Percentiles rank a stretch among this genome's conserved stretches.
Evolutionary conservation across 2,113 vertebrate species (phyloP).

Genomic region (Verasper variegatus): DNA sequence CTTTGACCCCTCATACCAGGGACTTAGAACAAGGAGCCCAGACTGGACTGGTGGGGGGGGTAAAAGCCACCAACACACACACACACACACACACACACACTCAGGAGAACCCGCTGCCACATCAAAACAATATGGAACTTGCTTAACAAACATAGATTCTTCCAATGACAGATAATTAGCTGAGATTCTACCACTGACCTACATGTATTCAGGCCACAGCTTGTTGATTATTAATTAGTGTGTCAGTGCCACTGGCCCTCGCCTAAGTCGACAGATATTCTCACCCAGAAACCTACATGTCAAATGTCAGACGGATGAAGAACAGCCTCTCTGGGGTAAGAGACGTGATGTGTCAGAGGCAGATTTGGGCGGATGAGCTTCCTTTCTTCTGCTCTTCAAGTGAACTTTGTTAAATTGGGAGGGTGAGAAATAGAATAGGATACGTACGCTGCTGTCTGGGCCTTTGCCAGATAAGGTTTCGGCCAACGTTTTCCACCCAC

Average conservation of each 20-base stretch:
- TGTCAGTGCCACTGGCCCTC: conserved; percentile 22
- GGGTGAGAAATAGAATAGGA: conserved; percentile 54
- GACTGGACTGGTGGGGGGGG: conserved; percentile 23
- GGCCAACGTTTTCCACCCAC: conserved; percentile 15
- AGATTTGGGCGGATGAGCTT: conserved; percentile 41
- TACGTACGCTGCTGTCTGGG: conserved; percentile 39
- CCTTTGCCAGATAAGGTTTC: conserved; percentile 61
- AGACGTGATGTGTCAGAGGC: conserved; percentile 43
- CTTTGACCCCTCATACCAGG: conserved; percentile 80
- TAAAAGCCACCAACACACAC: conserved; percentile 53
- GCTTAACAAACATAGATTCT: neutral
- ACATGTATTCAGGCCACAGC: conserved; percentile 29
- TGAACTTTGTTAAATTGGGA: conserved; percentile 40
- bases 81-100: conserved; percentile 25
- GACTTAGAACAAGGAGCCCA: conserved; percentile 62
- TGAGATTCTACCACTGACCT: neutral
- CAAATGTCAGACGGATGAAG: conserved; percentile 50
- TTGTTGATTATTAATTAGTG: conserved; percentile 56
- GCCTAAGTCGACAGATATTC: conserved; percentile 52
- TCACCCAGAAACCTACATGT: conserved; percentile 50
- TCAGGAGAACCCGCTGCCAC: neutral
- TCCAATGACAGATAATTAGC: neutral
- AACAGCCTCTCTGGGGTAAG: conserved; percentile 41
- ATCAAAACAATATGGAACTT: neutral
- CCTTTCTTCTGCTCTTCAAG: conserved; percentile 53